phyloP scores from a whole-genome alignment of 2,888 invertebrate genomes.

The Cerastis leucographa region DNA sequence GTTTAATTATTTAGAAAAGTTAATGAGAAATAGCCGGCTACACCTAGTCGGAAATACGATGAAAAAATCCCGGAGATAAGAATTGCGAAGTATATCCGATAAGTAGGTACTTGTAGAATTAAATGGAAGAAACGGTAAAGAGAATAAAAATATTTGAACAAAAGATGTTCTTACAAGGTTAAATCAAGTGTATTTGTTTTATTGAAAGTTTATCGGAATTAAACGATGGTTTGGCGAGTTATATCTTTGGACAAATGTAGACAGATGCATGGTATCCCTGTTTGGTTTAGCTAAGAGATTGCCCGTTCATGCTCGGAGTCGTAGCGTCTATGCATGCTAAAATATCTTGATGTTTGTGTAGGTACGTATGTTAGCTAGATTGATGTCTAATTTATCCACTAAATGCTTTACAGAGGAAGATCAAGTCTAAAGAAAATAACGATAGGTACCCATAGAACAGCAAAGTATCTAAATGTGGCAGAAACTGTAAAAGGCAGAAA shows the following conservation, averaged over 20 bases:
- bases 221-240: constrained; percentile 9
- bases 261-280: background rate
- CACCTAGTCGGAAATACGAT: constrained; percentile 33
- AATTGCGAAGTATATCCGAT: constrained; percentile 38
- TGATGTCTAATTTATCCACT: background rate
- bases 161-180: constrained; percentile 28
- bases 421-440: background rate
- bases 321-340: background rate
- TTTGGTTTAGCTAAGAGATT: background rate
- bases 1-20: constrained; percentile 54
- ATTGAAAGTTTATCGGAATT: constrained; percentile 12
- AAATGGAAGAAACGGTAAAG: constrained; percentile 30
- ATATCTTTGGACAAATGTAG: background rate
- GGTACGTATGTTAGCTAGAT: background rate
- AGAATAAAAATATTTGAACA: constrained; percentile 43
- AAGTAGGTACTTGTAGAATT: constrained; percentile 50
- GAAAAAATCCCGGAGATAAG: constrained; percentile 48
- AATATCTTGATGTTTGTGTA: background rate
- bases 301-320: background rate
- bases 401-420: background rate
- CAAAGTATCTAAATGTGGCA: background rate
- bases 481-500: constrained; percentile 17
- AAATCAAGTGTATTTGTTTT: constrained; percentile 26
- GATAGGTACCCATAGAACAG: background rate
- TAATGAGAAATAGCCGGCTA: constrained; percentile 48